Conservation (phyloP, 2,888 invertebrate species). For the Vannuccia rotundouncinata region DNA sequence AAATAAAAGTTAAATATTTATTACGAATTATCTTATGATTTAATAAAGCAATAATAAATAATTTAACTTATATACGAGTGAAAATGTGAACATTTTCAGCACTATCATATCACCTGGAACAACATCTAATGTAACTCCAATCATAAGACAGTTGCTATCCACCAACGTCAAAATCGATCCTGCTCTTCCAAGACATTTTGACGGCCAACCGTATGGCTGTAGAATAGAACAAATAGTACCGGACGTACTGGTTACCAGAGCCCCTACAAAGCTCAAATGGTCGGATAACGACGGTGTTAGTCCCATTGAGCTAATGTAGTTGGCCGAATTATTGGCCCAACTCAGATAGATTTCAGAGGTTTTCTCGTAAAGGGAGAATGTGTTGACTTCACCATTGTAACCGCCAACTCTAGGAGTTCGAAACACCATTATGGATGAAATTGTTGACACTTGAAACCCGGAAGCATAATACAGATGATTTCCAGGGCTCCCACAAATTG, state of each 20-base stretch:
- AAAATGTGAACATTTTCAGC: too few relatives aligned
- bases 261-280: not conserved
- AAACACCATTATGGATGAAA: not conserved
- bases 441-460: not conserved
- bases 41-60: too few relatives aligned
- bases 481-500: not conserved
- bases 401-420: not conserved
- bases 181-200: not conserved
- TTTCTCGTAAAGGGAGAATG: not conserved
- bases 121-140: not conserved
- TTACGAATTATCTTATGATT: too few relatives aligned
- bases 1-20: too few relatives aligned
- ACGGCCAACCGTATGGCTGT: not conserved
- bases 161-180: not conserved
- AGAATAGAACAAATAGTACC: not conserved
- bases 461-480: not conserved
- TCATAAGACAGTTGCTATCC: not conserved
- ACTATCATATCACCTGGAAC: too few relatives aligned
- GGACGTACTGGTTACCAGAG: not conserved
- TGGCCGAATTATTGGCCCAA: not conserved
- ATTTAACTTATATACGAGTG: too few relatives aligned
- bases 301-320: not conserved
- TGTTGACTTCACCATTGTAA: not conserved
- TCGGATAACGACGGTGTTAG: not conserved
- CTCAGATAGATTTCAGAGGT: not conserved